A percentile compares a stretch with the other conserved stretches of the same genome.
These are phyloP conservation scores for Seira musarum DNA, from an alignment of 2,888 invertebrate species.

Conservation along the genomic window DNA sequence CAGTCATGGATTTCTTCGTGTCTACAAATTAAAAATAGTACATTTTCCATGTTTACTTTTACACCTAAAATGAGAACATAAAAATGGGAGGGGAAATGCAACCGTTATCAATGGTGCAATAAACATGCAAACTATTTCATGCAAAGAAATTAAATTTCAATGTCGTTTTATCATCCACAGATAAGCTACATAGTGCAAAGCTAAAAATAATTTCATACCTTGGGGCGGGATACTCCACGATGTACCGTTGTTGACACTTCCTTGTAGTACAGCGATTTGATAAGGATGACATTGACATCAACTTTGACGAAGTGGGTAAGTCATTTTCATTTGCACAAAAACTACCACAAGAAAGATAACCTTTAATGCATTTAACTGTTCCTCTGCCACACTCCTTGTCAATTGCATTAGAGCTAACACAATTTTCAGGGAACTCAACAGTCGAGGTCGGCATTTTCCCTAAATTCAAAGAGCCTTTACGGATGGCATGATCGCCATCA, in stretches of 20 bases:
- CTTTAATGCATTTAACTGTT: neutral
- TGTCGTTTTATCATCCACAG: too few relatives aligned
- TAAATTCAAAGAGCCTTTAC: neutral
- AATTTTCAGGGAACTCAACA: neutral
- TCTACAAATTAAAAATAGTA: too few relatives aligned
- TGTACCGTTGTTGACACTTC: neutral
- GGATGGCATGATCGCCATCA: too few relatives aligned
- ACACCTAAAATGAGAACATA: too few relatives aligned
- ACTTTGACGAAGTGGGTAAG: neutral
- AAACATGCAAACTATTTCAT: too few relatives aligned
- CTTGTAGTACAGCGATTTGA: neutral
- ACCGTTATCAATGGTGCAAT: too few relatives aligned
- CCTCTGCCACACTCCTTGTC: neutral
- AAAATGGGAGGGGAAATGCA: too few relatives aligned
- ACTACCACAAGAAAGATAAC: neutral
- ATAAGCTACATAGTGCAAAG: too few relatives aligned
- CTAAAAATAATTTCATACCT: constrained; percentile 10
- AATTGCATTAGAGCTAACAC: neutral
- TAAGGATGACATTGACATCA: neutral
- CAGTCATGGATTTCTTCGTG: neutral
- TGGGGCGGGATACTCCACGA: neutral
- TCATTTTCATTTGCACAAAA: neutral
- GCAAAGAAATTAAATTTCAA: too few relatives aligned
- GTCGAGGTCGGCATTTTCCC: neutral
- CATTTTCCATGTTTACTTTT: too few relatives aligned